Evolutionary conservation across 2,113 vertebrate genomes (phyloP).

Genomic region (Corvus moneduloides): DNA sequence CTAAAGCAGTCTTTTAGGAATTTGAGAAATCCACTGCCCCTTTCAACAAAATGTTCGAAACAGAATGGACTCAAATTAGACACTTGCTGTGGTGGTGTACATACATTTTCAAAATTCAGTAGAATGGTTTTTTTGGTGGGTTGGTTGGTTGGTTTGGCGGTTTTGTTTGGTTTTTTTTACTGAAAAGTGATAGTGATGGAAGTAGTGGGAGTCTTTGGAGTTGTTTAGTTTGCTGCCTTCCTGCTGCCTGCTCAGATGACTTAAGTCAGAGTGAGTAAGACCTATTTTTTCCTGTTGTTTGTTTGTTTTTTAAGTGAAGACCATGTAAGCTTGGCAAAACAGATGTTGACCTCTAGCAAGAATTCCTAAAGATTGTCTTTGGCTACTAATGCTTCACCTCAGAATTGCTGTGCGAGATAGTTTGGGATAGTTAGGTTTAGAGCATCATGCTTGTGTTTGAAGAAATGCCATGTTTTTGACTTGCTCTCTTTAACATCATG

Average conservation of each 20-base stretch:
- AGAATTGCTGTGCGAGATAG: background rate
- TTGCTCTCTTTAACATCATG: background rate
- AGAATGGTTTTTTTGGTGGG: background rate
- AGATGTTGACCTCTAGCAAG: background rate
- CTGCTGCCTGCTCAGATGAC: background rate
- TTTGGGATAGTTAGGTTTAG: background rate
- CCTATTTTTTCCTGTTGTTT: background rate
- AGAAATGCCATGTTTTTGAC: background rate
- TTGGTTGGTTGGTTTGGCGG: background rate
- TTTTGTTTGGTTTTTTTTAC: background rate
- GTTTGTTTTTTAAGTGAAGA: background rate
- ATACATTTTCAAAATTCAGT: background rate
- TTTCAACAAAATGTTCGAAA: background rate
- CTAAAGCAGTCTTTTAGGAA: background rate
- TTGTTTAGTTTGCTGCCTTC: background rate
- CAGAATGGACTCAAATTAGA: background rate
- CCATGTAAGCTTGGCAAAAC: background rate
- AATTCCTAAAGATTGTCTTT: background rate
- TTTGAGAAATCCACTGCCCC: background rate
- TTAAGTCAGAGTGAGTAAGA: background rate
- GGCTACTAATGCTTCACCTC: background rate
- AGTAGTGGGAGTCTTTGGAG: background rate
- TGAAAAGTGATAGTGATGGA: background rate
- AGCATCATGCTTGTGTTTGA: background rate
- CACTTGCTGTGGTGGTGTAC: background rate